Evolutionary conservation across 2,113 vertebrate genomes (phyloP), one percentile per base, ranked within the genome.

Genomic region (Cynoglossus semilaevis): DNA sequence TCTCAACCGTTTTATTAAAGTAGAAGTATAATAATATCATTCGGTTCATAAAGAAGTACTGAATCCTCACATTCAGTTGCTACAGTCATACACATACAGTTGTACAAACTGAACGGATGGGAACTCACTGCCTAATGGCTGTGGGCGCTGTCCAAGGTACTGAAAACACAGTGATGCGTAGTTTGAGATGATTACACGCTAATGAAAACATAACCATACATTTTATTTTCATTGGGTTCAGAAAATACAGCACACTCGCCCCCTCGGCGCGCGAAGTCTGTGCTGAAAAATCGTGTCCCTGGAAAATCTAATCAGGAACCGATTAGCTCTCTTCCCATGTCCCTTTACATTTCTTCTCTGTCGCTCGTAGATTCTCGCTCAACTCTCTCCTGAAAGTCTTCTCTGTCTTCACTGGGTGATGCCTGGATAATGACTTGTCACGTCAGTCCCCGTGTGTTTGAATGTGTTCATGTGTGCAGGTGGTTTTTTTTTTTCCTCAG

Each of bases 351-450:
- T 9, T 40, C 3, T 40, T 9, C 37, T 9, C 5, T 15, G 13
- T 15, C 14, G 12, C 12, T 42, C 9, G 2, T 13, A 11, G 9
- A 40, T 15, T 15, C 12, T 42, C 13, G 1, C 18, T 80, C 67
- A 71, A 66, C 62, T 55, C 75, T 50, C 55, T 54, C 42, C 55
- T 71, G 54, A 53, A 58, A 19, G 51, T 50, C 41, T 34, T 64
- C 22, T 4, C 56, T 62, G 44, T 57, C 70, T 80, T 74, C 54
- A 59, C 43, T 12, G 59, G 53, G 45, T 74, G 66, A 80, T 75
- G 63, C 6, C 56, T 1, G 4, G 70, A 83, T 84, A 81, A 86
- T 77, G 67, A 79, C 75, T 79, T 80, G 66, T 74, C 72, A 74
- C 77, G 62, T 75, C 58, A 72, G 76, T 61, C 55, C 51, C 48